phyloP scores from a whole-genome alignment of 2,113 vertebrate species.

The Dissostichus mawsoni region DNA sequence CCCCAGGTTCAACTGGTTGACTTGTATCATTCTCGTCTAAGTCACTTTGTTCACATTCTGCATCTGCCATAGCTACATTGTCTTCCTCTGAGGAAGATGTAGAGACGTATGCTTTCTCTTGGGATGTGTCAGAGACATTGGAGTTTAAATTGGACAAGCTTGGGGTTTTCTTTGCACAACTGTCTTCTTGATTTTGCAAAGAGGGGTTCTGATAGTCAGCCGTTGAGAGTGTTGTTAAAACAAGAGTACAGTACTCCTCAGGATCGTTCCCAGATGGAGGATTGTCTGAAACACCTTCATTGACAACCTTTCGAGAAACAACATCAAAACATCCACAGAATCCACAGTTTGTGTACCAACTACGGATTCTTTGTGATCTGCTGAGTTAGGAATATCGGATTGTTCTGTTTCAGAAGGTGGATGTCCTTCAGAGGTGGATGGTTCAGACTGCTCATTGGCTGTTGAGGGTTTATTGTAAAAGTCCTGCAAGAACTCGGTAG shows the following conservation, averaged over 20 bases:
- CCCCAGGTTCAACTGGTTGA: background rate
- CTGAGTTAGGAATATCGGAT: background rate
- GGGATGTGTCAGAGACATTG: background rate
- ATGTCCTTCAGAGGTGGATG: slow-evolving; percentile 2
- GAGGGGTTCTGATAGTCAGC: slow-evolving; percentile 40
- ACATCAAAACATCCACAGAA: slow-evolving; percentile 20
- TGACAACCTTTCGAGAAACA: slow-evolving; percentile 36
- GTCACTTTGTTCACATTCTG: slow-evolving; percentile 51
- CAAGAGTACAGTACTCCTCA: slow-evolving; percentile 75
- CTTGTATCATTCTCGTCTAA: slow-evolving; percentile 32
- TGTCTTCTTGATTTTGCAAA: slow-evolving; percentile 24
- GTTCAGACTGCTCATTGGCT: slow-evolving; percentile 1
- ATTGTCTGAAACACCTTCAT: slow-evolving; percentile 18
- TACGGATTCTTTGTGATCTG: background rate
- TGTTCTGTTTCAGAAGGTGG: slow-evolving; percentile 10
- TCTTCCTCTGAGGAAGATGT: slow-evolving; percentile 57
- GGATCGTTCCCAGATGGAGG: slow-evolving; percentile 23
- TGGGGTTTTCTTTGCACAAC: background rate
- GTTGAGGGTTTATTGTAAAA: slow-evolving; percentile 64
- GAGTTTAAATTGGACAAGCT: background rate
- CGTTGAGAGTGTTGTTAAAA: slow-evolving; percentile 73
- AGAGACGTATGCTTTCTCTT: slow-evolving; percentile 17
- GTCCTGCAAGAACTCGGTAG: slow-evolving; percentile 54
- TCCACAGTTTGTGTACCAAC: slow-evolving; percentile 9
- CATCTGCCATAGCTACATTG: background rate